Evolutionary conservation across 2,113 vertebrate genomes (phyloP).

Genomic region (Pelobates fuscus): DNA sequence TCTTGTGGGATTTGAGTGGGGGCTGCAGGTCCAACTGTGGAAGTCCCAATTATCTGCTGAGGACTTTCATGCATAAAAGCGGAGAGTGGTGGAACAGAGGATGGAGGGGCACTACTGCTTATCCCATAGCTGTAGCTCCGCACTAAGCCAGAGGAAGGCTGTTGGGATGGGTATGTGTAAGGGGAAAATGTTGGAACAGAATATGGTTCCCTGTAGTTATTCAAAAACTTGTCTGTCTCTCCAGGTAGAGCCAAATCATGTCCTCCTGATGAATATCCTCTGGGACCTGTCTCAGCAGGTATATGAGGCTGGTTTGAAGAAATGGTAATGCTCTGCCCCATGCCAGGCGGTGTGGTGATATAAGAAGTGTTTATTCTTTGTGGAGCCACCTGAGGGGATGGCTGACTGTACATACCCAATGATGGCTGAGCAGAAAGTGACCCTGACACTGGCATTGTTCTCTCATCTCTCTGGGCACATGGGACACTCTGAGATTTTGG

Average conservation of each 20-base stretch:
- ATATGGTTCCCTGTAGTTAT: neutral
- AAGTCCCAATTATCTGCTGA: conserved; percentile 65
- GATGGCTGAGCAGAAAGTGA: conserved; percentile 76
- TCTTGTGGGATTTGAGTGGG: conserved; percentile 62
- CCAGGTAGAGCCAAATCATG: conserved; percentile 21
- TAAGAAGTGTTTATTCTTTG: conserved; percentile 60
- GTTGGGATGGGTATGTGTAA: conserved; percentile 63
- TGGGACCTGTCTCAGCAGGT: neutral
- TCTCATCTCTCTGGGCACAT: conserved; percentile 60
- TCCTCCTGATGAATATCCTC: neutral
- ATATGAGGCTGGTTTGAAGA: neutral
- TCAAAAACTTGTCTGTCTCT: conserved; percentile 51
- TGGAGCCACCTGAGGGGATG: conserved; percentile 67
- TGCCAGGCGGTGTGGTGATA: conserved; percentile 49
- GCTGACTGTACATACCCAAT: conserved; percentile 61
- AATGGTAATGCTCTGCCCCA: conserved; percentile 7
- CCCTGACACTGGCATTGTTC: conserved; percentile 67
- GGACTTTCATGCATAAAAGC: conserved; percentile 58
- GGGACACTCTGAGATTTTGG: conserved; percentile 88
- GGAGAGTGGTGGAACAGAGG: conserved; percentile 53
- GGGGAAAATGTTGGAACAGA: conserved; percentile 53
- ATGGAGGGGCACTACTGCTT: conserved; percentile 54
- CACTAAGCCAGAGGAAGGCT: conserved; percentile 25
- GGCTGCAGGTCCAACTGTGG: conserved; percentile 65
- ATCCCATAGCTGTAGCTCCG: conserved; percentile 67